Evolutionary conservation across 2,888 invertebrate genomes (phyloP).

Genomic region (Microdon myrmicae): DNA sequence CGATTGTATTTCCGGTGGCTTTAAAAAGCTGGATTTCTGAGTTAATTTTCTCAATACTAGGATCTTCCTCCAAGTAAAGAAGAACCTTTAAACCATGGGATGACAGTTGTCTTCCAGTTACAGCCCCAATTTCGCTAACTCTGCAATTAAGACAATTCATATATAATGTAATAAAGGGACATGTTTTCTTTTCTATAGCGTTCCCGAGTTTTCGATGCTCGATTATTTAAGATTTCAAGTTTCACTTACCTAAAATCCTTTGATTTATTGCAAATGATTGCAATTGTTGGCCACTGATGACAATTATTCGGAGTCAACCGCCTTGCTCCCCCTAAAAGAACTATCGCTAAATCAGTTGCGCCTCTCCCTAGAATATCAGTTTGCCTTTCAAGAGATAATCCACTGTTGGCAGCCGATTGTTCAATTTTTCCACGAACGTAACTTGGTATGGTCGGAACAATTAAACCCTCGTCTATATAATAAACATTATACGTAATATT

Average conservation of each 20-base stretch:
- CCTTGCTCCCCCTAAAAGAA: slow-evolving; percentile 85
- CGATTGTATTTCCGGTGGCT: slow-evolving; percentile 73
- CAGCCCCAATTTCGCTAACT: slow-evolving; percentile 75
- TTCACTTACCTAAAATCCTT: slow-evolving; percentile 67
- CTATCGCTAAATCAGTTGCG: slow-evolving; percentile 84
- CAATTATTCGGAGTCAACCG: slow-evolving; percentile 86
- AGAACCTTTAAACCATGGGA: slow-evolving; percentile 82
- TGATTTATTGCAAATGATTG: slow-evolving; percentile 77
- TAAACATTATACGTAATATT: neutral
- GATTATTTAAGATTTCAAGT: neutral
- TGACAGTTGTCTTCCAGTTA: slow-evolving; percentile 81
- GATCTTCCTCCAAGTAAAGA: slow-evolving; percentile 70
- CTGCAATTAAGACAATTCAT: slow-evolving; percentile 47
- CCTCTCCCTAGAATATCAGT: slow-evolving; percentile 84
- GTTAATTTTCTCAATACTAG: slow-evolving; percentile 68
- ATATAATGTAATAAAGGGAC: neutral
- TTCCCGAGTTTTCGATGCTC: neutral
- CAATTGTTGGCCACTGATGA: slow-evolving; percentile 87
- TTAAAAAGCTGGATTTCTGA: slow-evolving; percentile 75
- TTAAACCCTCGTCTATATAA: slow-evolving; percentile 77
- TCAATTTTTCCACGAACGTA: slow-evolving; percentile 76
- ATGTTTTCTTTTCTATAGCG: too few species aligned
- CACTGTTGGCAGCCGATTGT: slow-evolving; percentile 74
- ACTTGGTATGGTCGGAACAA: slow-evolving; percentile 79
- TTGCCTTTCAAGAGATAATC: slow-evolving; percentile 75